Conservation (phyloP, 2,888 invertebrate genomes). For the Chrysotoxum bicinctum region DNA sequence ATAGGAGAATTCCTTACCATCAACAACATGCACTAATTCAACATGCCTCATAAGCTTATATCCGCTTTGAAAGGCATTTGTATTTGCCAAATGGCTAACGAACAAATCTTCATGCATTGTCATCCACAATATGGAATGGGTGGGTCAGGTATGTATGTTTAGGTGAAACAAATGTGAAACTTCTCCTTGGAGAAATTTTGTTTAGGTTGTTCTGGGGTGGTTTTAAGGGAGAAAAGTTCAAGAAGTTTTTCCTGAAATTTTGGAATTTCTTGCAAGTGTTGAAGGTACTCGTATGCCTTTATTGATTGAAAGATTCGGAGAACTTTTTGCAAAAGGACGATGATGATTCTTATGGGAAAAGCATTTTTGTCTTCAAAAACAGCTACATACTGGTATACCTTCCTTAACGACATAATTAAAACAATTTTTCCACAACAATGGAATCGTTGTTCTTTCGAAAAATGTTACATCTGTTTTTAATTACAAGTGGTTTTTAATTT, state of each 20-base stretch:
- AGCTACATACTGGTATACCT: too few species aligned
- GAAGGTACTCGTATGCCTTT: too few species aligned
- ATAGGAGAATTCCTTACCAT: neutral
- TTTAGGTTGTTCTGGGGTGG: neutral
- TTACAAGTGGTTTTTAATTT: too few species aligned
- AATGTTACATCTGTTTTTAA: too few species aligned
- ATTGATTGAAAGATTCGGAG: too few species aligned
- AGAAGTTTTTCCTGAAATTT: conserved; percentile 18
- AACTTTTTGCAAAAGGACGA: too few species aligned
- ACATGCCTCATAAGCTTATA: conserved; percentile 23
- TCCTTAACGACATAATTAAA: too few species aligned
- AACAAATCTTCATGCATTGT: conserved; percentile 2
- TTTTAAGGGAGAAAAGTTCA: conserved; percentile 30
- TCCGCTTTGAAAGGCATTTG: conserved; percentile 19
- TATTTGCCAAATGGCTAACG: neutral
- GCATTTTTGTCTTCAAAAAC: too few species aligned
- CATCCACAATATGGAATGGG: neutral
- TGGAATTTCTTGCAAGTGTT: conserved; percentile 24
- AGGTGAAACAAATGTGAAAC: conserved; percentile 11
- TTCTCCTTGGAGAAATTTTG: neutral
- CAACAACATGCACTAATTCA: conserved; percentile 29
- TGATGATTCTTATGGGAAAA: too few species aligned
- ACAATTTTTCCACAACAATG: too few species aligned
- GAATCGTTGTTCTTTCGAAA: too few species aligned
- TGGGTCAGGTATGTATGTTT: neutral